Base-by-base conservation (phyloP, 2,888 invertebrate species). In the Choristoneura rosaceana region DNA sequence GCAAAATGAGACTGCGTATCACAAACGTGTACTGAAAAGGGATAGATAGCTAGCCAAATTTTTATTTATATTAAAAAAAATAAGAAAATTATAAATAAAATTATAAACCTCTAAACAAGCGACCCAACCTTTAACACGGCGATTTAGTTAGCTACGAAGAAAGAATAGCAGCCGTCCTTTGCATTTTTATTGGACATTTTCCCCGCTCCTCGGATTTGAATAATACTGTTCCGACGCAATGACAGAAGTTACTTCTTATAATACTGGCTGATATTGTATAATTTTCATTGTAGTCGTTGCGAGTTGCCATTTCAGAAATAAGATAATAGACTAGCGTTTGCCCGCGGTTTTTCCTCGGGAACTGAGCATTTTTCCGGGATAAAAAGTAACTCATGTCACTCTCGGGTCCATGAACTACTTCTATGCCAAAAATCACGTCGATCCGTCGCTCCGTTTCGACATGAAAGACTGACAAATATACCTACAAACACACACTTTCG, bases 161-260 rank as follows among this genome's bases (percentile, higher is more conserved):
- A 84, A 86, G 86, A 86, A 84, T 83, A 85, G 85, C 83, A 82
- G 78, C 79, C 79, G 79, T 79, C 83, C 83, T 90, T 90, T 86
- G 90, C 90, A 90, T 91, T 91, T 91, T 91, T 90, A 91, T 91
- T 87, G 87, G 83, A 87, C 85, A 88, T 87, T 88, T 88, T 86
- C 84, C 82, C 79, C 76, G 74, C 79, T 80, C 78, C 79, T 81
- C 75, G 81, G 81, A 89, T 90, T 87, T 91, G 87, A 90, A 91
- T 91, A 90, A 90, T 88, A 84, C 84, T 83, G 80, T 85, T 87
- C 80, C 79, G 82, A 84, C 81, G 78, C 69, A 78, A 78, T 77
- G 81, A 81, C 82, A 83, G 79, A 81, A 83, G 82, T 82, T 77
- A 81, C 84, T 84, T 82, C 76, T 69, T 60, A 62, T 71, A 43